Conservation (phyloP, 1,140 invertebrate species). For the Drosophila pseudoobscura region DNA sequence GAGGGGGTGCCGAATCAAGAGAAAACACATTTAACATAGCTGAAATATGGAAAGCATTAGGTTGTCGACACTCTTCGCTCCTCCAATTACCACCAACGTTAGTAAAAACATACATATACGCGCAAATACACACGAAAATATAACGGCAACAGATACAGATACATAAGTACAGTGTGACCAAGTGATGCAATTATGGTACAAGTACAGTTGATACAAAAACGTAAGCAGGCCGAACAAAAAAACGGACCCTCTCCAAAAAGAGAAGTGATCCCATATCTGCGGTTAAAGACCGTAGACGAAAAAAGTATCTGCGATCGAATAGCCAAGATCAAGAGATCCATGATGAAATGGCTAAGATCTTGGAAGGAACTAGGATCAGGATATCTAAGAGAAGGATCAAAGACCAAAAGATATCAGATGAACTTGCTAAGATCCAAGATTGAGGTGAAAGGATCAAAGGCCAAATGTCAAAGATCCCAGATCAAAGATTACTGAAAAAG, state of each 20-base stretch:
- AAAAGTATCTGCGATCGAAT: too few relatives aligned
- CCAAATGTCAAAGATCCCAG: too few relatives aligned
- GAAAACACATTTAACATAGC: conserved; percentile 49
- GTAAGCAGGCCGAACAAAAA: conserved; percentile 20
- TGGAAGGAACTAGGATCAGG: too few relatives aligned
- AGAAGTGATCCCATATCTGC: too few relatives aligned
- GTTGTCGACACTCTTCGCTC: conserved; percentile 38
- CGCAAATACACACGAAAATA: conserved; percentile 1
- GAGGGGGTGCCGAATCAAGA: not conserved
- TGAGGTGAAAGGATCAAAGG: too few relatives aligned
- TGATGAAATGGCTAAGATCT: too few relatives aligned
- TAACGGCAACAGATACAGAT: conserved; percentile 10
- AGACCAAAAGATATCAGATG: too few relatives aligned
- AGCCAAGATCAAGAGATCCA: too few relatives aligned
- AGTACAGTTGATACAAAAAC: conserved; percentile 21
- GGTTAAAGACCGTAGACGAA: too few relatives aligned
- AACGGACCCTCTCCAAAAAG: not conserved
- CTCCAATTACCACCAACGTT: conserved; percentile 19
- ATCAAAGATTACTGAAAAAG: too few relatives aligned
- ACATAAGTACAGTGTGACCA: conserved; percentile 11
- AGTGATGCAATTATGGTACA: not conserved
- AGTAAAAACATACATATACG: conserved; percentile 6
- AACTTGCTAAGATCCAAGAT: too few relatives aligned
- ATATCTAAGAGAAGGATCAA: too few relatives aligned
- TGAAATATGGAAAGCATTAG: conserved; percentile 76